Conservation (phyloP, 2,888 invertebrate species). For the Idaea aversata region DNA sequence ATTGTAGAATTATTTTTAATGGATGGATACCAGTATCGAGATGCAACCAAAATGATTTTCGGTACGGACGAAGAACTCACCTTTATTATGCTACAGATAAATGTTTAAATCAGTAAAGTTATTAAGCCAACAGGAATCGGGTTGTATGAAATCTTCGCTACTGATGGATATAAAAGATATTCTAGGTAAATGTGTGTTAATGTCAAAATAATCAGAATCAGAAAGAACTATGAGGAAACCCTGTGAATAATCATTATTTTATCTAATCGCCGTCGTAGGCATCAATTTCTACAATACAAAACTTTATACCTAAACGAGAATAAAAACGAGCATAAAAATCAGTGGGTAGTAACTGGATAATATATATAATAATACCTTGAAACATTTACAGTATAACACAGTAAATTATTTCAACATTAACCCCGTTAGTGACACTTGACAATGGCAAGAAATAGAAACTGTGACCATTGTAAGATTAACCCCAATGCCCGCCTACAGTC, state of each 20-base stretch:
- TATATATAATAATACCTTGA: background rate
- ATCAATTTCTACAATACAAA: background rate
- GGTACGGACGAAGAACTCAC: background rate
- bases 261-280: background rate
- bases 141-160: background rate
- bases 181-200: background rate
- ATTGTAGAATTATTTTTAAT: too few species aligned
- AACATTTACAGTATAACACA: background rate
- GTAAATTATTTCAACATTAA: background rate
- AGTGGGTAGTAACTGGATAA: background rate
- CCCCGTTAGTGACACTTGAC: background rate
- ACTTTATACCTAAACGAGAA: background rate
- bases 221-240: background rate
- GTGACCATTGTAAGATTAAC: conserved; percentile 33
- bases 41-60: background rate
- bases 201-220: background rate
- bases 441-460: conserved; percentile 31
- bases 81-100: background rate
- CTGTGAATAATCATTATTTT: background rate
- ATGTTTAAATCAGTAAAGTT: background rate
- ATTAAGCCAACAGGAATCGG: too few species aligned
- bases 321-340: background rate
- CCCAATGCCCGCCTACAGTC: conserved; percentile 23
- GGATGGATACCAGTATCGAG: background rate
- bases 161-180: background rate